These are phyloP conservation scores for Hypsibius dujardini DNA, from an alignment of 1,140 invertebrate genomes.

Conservation along the genomic window DNA sequence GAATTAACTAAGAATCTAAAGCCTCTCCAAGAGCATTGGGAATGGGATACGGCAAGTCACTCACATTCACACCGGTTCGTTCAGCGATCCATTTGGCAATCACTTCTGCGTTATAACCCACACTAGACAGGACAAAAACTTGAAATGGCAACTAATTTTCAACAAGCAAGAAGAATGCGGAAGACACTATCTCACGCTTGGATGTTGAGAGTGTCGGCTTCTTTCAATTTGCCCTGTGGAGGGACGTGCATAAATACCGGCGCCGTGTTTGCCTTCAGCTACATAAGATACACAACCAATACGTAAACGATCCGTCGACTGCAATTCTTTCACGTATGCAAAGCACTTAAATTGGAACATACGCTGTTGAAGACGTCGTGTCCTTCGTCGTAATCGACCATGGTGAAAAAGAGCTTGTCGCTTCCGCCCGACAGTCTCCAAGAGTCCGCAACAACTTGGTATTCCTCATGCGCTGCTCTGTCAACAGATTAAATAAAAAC, in stretches of 20 bases:
- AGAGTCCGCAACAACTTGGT: slow-evolving; percentile 82
- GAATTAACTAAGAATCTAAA: no score
- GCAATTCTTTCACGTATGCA: no score
- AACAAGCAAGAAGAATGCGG: no score
- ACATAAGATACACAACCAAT: slow-evolving; percentile 32
- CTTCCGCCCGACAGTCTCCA: slow-evolving; percentile 65
- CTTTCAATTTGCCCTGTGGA: slow-evolving; percentile 82
- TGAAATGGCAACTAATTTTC: slow-evolving; percentile 1
- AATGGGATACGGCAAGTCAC: slow-evolving; percentile 19
- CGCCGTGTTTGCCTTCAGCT: slow-evolving; percentile 82
- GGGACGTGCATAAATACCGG: slow-evolving; percentile 98
- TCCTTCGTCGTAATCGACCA: slow-evolving; percentile 97
- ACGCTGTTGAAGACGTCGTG: slow-evolving; percentile 89
- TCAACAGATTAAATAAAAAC: no score
- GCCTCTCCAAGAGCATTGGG: slow-evolving; percentile 19
- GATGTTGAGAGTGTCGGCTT: slow-evolving; percentile 88
- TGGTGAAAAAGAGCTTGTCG: slow-evolving; percentile 88
- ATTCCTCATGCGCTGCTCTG: slow-evolving; percentile 88
- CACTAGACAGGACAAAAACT: slow-evolving; percentile 36
- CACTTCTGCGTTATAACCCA: slow-evolving; percentile 84
- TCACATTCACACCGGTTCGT: slow-evolving; percentile 79
- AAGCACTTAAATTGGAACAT: no score
- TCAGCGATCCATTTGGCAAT: slow-evolving; percentile 90
- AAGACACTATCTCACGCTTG: slow-evolving; percentile 42
- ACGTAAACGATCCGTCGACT: no score